Evolutionary conservation across 2,888 invertebrate genomes (phyloP).

Genomic region (Limenitis camilla): DNA sequence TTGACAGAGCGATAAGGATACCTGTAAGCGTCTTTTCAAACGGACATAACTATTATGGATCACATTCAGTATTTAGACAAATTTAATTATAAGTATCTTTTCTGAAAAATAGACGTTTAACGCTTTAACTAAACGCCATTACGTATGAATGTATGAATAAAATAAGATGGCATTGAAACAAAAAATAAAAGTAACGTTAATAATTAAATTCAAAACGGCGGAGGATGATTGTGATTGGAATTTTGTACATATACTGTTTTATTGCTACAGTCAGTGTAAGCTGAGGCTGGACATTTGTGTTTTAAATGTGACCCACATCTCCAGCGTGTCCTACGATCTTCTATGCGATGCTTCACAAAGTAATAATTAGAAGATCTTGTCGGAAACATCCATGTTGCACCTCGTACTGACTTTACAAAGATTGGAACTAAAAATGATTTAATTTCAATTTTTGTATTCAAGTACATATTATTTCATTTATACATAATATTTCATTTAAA

Average conservation of each 20-base stretch:
- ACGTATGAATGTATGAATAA: too few species aligned
- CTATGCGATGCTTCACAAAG: conserved; percentile 33
- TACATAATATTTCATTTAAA: too few species aligned
- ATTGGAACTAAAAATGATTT: conserved; percentile 8
- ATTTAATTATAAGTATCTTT: too few species aligned
- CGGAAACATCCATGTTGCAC: conserved; percentile 11
- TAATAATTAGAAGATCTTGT: conserved; percentile 22
- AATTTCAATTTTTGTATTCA: background rate
- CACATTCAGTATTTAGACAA: background rate
- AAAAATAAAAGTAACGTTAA: too few species aligned
- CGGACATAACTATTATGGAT: too few species aligned
- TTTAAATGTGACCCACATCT: conserved; percentile 31
- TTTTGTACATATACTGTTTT: conserved; percentile 8
- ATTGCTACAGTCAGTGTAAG: conserved; percentile 23
- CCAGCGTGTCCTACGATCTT: conserved; percentile 27
- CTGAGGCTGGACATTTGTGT: conserved; percentile 27
- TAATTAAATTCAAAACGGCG: conserved; percentile 1
- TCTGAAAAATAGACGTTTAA: too few species aligned
- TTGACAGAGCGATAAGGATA: too few species aligned
- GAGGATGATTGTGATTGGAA: conserved; percentile 15
- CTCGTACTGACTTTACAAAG: conserved; percentile 8
- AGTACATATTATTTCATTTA: background rate
- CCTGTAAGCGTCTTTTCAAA: too few species aligned
- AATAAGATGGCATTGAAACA: too few species aligned
- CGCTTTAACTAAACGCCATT: too few species aligned